phyloP scores from a whole-genome alignment of 2,888 invertebrate species.

The Heteromyza rotundicornis region DNA sequence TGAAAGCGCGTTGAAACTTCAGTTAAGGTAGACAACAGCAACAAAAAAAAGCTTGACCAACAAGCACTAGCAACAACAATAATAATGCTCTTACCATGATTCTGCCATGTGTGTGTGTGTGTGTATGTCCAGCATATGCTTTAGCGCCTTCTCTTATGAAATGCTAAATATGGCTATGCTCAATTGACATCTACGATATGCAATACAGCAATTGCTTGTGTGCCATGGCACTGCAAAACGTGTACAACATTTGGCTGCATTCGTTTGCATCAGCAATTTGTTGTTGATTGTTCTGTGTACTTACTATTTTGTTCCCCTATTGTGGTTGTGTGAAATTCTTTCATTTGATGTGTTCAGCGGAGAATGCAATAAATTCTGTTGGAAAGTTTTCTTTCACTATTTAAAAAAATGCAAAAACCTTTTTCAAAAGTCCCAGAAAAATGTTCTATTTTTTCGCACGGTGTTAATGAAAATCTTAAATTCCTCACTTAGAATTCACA shows the following conservation, averaged over 20 bases:
- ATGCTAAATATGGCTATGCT: conserved; percentile 21
- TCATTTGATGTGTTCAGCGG: background rate
- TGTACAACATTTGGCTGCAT: conserved; percentile 2
- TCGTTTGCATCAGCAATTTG: background rate
- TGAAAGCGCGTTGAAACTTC: too few relatives aligned
- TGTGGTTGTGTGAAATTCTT: background rate
- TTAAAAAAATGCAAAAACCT: too few relatives aligned
- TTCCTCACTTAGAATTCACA: too few relatives aligned
- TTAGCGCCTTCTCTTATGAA: conserved; percentile 18
- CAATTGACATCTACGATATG: conserved; percentile 16
- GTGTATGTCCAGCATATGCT: too few relatives aligned
- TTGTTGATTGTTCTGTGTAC: background rate
- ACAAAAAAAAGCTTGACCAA: conserved; percentile 10
- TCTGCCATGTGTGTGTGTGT: background rate
- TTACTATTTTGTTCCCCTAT: background rate
- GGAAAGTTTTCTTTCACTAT: too few relatives aligned
- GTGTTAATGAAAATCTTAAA: too few relatives aligned
- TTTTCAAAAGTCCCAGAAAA: too few relatives aligned
- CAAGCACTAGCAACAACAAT: conserved; percentile 11
- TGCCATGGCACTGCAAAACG: background rate
- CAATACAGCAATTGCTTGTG: background rate
- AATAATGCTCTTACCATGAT: conserved; percentile 19
- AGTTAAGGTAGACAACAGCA: too few relatives aligned
- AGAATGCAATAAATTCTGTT: background rate
- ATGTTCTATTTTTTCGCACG: too few relatives aligned